Conservation (phyloP, 1,140 invertebrate species). For the Musca domestica region DNA sequence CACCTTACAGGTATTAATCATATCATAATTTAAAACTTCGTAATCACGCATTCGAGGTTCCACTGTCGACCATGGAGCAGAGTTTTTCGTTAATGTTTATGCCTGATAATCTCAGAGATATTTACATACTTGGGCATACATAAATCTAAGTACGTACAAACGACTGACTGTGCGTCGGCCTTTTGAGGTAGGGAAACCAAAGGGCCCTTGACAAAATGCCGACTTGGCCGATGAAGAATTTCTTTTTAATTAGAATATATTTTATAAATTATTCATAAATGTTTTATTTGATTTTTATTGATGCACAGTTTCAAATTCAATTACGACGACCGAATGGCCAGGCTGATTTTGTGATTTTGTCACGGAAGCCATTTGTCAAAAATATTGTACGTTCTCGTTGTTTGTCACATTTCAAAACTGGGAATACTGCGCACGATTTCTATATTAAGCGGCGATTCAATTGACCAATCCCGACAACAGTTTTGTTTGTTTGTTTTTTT, state of each 20-base stretch:
- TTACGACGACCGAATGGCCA: background rate
- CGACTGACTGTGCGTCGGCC: slow-evolving; percentile 1
- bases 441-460: background rate
- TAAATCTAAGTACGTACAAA: too few species aligned
- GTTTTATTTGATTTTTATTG: background rate
- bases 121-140: too few species aligned
- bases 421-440: too few species aligned
- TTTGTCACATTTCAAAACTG: background rate
- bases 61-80: too few species aligned
- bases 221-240: slow-evolving; percentile 12
- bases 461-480: background rate
- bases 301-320: background rate
- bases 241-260: slow-evolving; percentile 4
- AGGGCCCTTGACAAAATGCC: background rate
- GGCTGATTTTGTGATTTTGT: slow-evolving; percentile 1
- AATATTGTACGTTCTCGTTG: background rate
- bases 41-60: too few species aligned
- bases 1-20: too few species aligned
- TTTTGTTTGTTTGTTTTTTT: background rate
- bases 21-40: too few species aligned
- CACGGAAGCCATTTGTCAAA: slow-evolving; percentile 20
- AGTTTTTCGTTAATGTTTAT: too few species aligned
- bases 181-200: background rate
- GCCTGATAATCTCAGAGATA: too few species aligned
- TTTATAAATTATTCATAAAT: slow-evolving; percentile 14